Evolutionary conservation across 2,888 invertebrate species (phyloP).

Genomic region (Drosophila barbarae): DNA sequence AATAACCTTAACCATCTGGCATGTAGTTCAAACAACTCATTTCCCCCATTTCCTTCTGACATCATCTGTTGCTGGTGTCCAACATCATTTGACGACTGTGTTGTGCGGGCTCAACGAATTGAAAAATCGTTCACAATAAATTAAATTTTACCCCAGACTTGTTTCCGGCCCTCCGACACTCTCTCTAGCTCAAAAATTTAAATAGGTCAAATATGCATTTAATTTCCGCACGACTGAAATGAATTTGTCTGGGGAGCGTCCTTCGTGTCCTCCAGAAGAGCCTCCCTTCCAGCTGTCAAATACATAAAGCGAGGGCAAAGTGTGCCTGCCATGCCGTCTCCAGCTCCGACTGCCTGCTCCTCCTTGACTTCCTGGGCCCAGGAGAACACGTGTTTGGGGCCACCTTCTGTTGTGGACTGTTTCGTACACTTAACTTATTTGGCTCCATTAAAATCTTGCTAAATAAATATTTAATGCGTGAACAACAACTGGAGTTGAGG

Average conservation of each 20-base stretch:
- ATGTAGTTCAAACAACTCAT: constrained; percentile 11
- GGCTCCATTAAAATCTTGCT: constrained; percentile 74
- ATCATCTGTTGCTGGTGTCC: constrained; percentile 45
- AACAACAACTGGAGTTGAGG: constrained; percentile 58
- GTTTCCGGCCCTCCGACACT: constrained; percentile 30
- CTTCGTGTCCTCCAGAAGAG: constrained; percentile 11
- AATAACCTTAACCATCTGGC: constrained; percentile 7
- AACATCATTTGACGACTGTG: constrained; percentile 18
- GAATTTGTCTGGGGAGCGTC: constrained; percentile 55
- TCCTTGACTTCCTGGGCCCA: constrained; percentile 6
- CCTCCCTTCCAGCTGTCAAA: constrained; percentile 58
- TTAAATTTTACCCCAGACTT: constrained; percentile 49
- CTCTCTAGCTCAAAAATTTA: constrained; percentile 50
- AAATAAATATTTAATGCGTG: constrained; percentile 75
- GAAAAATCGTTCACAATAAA: constrained; percentile 61
- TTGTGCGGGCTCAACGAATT: constrained; percentile 35
- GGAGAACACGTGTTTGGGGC: constrained; percentile 46
- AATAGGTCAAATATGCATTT: constrained; percentile 74
- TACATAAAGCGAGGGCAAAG: constrained; percentile 39
- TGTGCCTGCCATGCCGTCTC: constrained; percentile 19
- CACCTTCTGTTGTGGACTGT: constrained; percentile 46
- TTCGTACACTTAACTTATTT: constrained; percentile 66
- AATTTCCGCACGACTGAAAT: constrained; percentile 70
- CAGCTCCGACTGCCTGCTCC: constrained; percentile 7
- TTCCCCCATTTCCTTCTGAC: constrained; percentile 18